Evolutionary conservation across 2,888 invertebrate species (phyloP).

Genomic region (Desoria tigrina): DNA sequence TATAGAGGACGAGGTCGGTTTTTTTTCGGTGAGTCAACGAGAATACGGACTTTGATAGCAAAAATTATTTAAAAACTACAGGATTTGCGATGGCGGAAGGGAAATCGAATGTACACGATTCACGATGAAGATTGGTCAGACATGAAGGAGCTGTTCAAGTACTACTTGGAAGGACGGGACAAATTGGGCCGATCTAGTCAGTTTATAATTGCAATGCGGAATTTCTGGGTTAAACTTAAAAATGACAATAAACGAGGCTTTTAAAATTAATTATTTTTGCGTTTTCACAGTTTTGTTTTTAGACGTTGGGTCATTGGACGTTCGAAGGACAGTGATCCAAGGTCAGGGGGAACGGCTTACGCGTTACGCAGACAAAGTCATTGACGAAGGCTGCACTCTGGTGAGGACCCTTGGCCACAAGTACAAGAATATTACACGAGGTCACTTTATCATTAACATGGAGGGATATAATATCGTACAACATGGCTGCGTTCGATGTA

Average conservation of each 20-base stretch:
- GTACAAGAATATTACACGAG: conserved; percentile 26
- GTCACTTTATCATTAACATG: conserved; percentile 23
- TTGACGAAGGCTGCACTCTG: conserved; percentile 18
- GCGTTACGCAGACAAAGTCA: conserved; percentile 24
- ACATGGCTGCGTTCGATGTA: conserved; percentile 30
- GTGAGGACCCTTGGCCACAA: conserved; percentile 17
- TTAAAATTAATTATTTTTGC: too few relatives aligned
- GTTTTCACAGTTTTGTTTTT: too few relatives aligned
- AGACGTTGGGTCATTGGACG: too few relatives aligned
- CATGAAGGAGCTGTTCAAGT: conserved; percentile 20
- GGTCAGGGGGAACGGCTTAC: conserved; percentile 8
- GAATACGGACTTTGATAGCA: too few relatives aligned
- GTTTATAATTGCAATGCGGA: too few relatives aligned
- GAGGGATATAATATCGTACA: conserved; percentile 19
- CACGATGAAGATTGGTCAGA: conserved; percentile 29
- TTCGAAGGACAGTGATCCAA: too few relatives aligned
- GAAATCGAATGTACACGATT: conserved; percentile 17
- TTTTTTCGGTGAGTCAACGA: too few relatives aligned
- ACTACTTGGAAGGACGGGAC: conserved; percentile 20
- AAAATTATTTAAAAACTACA: too few relatives aligned
- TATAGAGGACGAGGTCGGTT: too few relatives aligned
- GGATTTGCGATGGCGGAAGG: conserved; percentile 25
- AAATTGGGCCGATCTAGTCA: conserved; percentile 24
- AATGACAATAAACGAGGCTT: too few relatives aligned
- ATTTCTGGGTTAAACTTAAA: too few relatives aligned